phyloP scores from a whole-genome alignment of 1,140 invertebrate genomes.

The Argopecten irradians region DNA sequence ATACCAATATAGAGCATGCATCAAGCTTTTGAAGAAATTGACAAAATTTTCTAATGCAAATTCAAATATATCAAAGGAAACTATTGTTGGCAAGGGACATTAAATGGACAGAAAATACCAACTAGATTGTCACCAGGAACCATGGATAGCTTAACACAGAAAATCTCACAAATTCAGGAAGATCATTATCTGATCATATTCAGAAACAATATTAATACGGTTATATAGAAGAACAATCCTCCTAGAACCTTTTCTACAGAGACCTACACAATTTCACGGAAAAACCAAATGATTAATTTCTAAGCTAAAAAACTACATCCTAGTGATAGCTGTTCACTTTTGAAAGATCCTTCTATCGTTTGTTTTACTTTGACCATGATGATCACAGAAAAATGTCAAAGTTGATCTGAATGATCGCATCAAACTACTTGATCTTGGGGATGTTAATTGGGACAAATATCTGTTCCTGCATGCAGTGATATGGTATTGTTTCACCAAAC shows the following conservation, averaged over 20 bases:
- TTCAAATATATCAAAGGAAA: background rate
- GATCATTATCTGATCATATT: too few species aligned
- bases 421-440: background rate
- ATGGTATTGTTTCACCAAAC: background rate
- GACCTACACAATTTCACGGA: too few species aligned
- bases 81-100: background rate
- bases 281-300: too few species aligned
- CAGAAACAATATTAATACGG: too few species aligned
- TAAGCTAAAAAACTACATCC: too few species aligned
- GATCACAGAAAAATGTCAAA: background rate
- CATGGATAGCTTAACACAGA: background rate
- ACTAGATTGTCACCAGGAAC: background rate
- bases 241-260: too few species aligned
- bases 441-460: background rate
- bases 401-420: background rate
- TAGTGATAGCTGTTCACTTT: too few species aligned
- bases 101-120: background rate
- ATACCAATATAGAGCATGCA: background rate
- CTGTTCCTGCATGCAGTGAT: conserved; percentile 1
- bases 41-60: background rate
- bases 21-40: background rate
- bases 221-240: too few species aligned
- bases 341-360: too few species aligned
- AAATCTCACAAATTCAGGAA: too few species aligned
- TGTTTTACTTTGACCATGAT: background rate